Evolutionary conservation across 2,888 invertebrate species (phyloP), one percentile per base, ranked within the genome.

Genomic region (Plusia festucae): DNA sequence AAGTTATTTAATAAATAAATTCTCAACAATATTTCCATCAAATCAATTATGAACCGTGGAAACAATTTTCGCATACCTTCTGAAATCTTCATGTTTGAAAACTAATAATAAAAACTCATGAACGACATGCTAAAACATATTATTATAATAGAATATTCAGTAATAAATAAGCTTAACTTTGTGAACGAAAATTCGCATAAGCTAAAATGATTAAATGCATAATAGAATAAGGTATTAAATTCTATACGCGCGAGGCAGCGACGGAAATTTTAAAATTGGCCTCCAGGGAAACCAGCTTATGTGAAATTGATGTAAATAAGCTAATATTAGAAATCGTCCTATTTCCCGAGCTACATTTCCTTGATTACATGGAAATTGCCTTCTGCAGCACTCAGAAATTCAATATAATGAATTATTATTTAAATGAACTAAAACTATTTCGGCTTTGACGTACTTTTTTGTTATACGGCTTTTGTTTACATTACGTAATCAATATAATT

Each of bases 231-330:
- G 65, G 53, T 67, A 57, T 59, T 53, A 54, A 71, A 60, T 49
- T 24, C 55, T 22, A 59, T 20, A 53, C 51, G 55, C 53, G 32
- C 53, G 30, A 24, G 22, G 22, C 9, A 55, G 44, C 24, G 54
- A 34, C 32, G 58, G 65, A 70, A 60, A 82, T 71, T 70, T 73
- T 65, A 66, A 82, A 82, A 81, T 81, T 78, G 73, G 73, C 81
- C 61, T 24, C 54, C 44, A 62, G 44, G 46, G 59, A 61, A 76
- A 66, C 44, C 55, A 49, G 63, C 68, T 78, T 68, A 68, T 62
- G 59, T 67, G 53, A 81, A 78, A 81, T 78, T 65, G 66, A 73
- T 61, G 70, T 71, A 71, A 70, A 79, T 70, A 70, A 56, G 53
- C 44, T 73, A 65, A 69, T 67, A 71, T 78, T 70, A 68, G 58